Conservation (phyloP, 35 echinoderm and acorn worm genomes). For the Acanthaster planci region DNA sequence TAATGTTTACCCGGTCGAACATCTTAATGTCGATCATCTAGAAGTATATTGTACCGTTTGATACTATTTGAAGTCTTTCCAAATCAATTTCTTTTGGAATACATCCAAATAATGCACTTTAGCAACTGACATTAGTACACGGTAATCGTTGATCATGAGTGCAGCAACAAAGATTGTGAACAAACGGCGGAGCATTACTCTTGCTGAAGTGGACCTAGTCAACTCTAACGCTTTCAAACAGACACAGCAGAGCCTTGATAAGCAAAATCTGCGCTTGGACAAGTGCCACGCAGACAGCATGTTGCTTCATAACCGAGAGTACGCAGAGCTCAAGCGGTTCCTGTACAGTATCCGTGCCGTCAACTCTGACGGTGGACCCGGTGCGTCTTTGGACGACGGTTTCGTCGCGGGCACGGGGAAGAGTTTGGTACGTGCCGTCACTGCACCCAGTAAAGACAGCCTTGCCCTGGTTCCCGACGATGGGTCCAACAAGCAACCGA, state of each 20-base stretch:
- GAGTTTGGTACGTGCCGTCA: neutral
- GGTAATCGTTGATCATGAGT: too few species aligned
- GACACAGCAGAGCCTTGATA: constrained; percentile 45
- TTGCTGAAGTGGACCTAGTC: constrained; percentile 63
- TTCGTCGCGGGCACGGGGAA: neutral
- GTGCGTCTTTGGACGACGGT: neutral
- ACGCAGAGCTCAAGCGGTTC: constrained; percentile 50
- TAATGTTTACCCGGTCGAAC: too few species aligned
- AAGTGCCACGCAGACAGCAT: constrained; percentile 44
- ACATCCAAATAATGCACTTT: too few species aligned
- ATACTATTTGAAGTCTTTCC: too few species aligned
- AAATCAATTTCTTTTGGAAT: too few species aligned
- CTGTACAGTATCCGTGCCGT: constrained; percentile 34
- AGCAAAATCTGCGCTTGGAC: constrained; percentile 32
- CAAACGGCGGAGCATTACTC: constrained; percentile 13
- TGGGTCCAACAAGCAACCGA: neutral
- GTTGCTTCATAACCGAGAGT: constrained; percentile 61
- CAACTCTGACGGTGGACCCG: neutral
- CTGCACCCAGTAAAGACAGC: neutral
- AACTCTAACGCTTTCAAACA: constrained; percentile 63
- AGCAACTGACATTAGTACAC: too few species aligned
- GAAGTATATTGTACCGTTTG: too few species aligned
- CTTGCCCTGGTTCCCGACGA: neutral
- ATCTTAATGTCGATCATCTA: too few species aligned
- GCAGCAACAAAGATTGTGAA: neutral